These are phyloP conservation scores for Erebia ligea DNA, from an alignment of 2,888 invertebrate genomes.

Conservation along the genomic window DNA sequence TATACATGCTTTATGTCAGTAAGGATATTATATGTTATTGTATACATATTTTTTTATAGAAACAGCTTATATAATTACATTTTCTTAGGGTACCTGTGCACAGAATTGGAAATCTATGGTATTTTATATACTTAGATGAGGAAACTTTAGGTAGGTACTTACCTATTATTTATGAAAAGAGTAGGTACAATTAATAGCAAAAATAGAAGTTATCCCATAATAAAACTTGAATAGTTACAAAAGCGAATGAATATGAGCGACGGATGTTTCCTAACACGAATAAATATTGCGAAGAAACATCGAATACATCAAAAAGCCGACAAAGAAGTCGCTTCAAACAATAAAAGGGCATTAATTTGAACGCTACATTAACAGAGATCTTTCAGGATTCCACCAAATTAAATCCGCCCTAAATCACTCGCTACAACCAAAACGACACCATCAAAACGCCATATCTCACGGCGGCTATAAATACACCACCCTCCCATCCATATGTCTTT, in stretches of 20 bases:
- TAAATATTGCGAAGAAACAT: background rate
- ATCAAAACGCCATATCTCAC: conserved; percentile 78
- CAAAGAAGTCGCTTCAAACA: conserved; percentile 19
- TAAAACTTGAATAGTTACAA: too few species aligned
- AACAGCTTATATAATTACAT: too few species aligned
- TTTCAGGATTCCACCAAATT: conserved; percentile 34
- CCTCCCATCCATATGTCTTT: conserved; percentile 77
- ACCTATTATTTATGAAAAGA: too few species aligned
- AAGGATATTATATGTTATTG: too few species aligned
- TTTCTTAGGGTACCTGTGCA: too few species aligned
- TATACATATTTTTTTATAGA: too few species aligned
- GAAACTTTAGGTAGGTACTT: too few species aligned
- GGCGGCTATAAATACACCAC: conserved; percentile 66
- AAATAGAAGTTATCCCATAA: too few species aligned
- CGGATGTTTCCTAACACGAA: background rate
- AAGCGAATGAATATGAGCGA: background rate
- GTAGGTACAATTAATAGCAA: too few species aligned
- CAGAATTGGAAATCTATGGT: too few species aligned
- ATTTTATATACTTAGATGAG: too few species aligned
- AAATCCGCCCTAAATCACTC: conserved; percentile 36
- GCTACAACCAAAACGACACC: conserved; percentile 60
- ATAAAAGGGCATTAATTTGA: conserved; percentile 20
- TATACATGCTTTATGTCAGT: too few species aligned
- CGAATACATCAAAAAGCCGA: conserved; percentile 12
- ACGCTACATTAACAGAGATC: conserved; percentile 23